Evolutionary conservation across 2,113 vertebrate species (phyloP).

Genomic region (Gobiocypris rarus): DNA sequence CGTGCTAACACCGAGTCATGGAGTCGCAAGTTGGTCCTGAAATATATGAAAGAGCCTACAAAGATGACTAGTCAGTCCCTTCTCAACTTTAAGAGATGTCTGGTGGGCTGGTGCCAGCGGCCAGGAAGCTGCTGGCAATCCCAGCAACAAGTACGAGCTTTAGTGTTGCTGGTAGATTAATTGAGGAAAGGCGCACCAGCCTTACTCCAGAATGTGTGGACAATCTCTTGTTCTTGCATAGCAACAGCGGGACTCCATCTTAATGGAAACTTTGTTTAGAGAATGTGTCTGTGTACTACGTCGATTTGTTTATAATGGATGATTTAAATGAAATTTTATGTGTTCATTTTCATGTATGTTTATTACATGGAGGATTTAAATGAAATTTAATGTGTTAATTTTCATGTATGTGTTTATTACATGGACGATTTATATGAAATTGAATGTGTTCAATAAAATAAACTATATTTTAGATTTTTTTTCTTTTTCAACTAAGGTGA

Average conservation of each 20-base stretch:
- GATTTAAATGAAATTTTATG: no score
- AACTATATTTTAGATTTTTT: no score
- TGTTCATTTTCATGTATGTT: no score
- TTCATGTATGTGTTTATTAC: no score
- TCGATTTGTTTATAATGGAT: no score
- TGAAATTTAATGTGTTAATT: no score
- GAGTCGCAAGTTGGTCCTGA: not conserved
- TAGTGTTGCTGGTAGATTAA: constrained; percentile 11
- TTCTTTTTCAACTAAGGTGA: no score
- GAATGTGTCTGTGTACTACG: not conserved
- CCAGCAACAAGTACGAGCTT: constrained; percentile 26
- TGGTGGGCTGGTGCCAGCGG: constrained; percentile 38
- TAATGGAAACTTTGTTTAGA: not conserved
- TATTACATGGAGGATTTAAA: no score
- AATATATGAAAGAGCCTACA: not conserved
- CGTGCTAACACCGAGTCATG: not conserved
- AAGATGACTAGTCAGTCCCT: not conserved
- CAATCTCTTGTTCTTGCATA: not conserved
- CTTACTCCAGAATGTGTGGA: not conserved
- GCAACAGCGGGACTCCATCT: not conserved
- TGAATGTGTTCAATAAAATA: no score
- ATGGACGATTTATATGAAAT: no score
- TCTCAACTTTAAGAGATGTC: constrained; percentile 31
- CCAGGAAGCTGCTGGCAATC: constrained; percentile 34
- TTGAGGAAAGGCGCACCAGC: not conserved